phyloP scores from a whole-genome alignment of 2,888 invertebrate species.

The Acanthoscelides obtectus region DNA sequence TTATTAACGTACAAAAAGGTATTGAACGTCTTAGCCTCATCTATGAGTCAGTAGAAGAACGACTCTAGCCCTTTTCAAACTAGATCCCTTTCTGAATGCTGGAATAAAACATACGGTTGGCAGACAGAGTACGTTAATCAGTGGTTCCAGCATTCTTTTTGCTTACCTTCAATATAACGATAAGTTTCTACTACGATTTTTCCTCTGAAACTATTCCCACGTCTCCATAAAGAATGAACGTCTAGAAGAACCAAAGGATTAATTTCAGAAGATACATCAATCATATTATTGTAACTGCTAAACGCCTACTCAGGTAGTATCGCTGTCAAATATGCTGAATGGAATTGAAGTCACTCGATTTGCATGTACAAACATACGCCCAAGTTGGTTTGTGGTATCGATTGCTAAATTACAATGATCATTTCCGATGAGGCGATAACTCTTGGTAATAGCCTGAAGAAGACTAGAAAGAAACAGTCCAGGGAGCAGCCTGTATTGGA shows the following conservation, averaged over 20 bases:
- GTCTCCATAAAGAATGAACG: too few relatives aligned
- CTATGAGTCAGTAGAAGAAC: too few relatives aligned
- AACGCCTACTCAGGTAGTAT: not conserved
- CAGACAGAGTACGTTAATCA: too few relatives aligned
- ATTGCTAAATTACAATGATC: not conserved
- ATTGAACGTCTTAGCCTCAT: too few relatives aligned
- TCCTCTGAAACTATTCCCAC: too few relatives aligned
- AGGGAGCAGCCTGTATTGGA: not conserved
- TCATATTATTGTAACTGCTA: not conserved
- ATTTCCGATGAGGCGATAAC: not conserved
- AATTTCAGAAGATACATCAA: not conserved
- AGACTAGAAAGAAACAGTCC: not conserved
- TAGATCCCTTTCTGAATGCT: too few relatives aligned
- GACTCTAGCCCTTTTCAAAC: too few relatives aligned
- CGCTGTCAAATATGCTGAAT: not conserved
- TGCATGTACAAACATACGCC: not conserved
- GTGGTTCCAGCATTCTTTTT: too few relatives aligned
- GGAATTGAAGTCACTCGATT: not conserved
- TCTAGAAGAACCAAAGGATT: not conserved
- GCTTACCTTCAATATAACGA: too few relatives aligned
- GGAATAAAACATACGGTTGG: too few relatives aligned
- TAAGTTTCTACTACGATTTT: too few relatives aligned
- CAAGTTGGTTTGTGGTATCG: not conserved
- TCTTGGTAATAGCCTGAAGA: not conserved
- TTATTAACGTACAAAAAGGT: too few relatives aligned